Percentiles rank a stretch among this genome's conserved stretches.
These are phyloP conservation scores for Solea solea DNA, from an alignment of 2,113 vertebrate species.

Conservation along the genomic window DNA sequence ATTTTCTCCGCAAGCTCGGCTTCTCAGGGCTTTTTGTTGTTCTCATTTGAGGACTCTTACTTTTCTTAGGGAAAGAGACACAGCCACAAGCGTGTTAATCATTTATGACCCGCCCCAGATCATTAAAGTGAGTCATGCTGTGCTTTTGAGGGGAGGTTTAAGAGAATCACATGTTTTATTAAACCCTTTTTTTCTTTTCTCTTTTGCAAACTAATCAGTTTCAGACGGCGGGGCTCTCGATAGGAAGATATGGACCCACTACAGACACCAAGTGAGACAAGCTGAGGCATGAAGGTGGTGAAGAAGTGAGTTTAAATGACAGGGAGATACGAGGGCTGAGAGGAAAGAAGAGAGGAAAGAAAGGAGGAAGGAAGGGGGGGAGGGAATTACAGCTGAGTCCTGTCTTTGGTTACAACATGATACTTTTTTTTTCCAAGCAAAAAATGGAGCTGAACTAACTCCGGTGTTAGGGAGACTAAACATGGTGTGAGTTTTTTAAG, in stretches of 20 bases:
- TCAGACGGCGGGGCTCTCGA: slow-evolving; percentile 4
- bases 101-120: neutral
- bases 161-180: slow-evolving; percentile 6
- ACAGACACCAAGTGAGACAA: slow-evolving; percentile 14
- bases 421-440: too few relatives aligned
- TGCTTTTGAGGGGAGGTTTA: neutral
- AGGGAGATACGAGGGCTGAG: neutral
- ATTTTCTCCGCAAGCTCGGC: slow-evolving; percentile 49
- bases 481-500: too few relatives aligned
- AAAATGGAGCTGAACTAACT: too few relatives aligned
- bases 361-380: too few relatives aligned
- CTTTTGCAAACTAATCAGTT: slow-evolving; percentile 20
- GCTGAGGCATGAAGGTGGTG: slow-evolving; percentile 36
- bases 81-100: neutral
- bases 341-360: neutral
- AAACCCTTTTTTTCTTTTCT: neutral
- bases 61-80: neutral
- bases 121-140: slow-evolving; percentile 4
- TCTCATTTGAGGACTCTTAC: neutral
- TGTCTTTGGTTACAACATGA: too few relatives aligned
- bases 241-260: neutral
- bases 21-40: neutral
- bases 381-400: too few relatives aligned
- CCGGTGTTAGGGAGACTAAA: too few relatives aligned
- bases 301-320: neutral